These are phyloP conservation scores for Zaprionus taronus DNA, from an alignment of 1,140 invertebrate genomes.

Conservation along the genomic window DNA sequence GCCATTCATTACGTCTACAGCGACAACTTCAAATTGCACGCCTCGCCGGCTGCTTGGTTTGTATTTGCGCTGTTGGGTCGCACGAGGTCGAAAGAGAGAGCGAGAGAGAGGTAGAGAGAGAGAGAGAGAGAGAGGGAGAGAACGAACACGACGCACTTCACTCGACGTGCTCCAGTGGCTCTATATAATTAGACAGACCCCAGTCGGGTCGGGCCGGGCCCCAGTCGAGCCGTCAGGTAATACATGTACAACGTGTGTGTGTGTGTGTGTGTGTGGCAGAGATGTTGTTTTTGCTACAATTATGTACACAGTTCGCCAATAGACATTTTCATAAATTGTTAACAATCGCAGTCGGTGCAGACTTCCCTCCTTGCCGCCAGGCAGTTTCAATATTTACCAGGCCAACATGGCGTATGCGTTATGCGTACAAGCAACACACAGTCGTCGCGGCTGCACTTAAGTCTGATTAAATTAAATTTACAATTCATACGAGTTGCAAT, in stretches of 20 bases:
- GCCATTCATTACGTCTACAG: slow-evolving; percentile 51
- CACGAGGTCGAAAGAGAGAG: neutral
- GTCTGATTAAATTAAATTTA: slow-evolving; percentile 80
- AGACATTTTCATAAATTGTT: slow-evolving; percentile 80
- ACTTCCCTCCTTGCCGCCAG: neutral
- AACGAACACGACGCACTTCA: slow-evolving; percentile 33
- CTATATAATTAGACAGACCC: slow-evolving; percentile 64
- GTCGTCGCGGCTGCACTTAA: slow-evolving; percentile 62
- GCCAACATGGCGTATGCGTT: slow-evolving; percentile 57
- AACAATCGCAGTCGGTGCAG: slow-evolving; percentile 59
- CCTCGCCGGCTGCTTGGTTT: slow-evolving; percentile 53
- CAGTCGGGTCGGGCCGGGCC: neutral
- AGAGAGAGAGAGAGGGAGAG: neutral
- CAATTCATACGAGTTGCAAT: slow-evolving; percentile 63
- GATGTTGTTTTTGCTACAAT: slow-evolving; percentile 23
- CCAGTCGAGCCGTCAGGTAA: neutral
- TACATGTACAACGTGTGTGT: neutral
- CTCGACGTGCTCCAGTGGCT: slow-evolving; percentile 58
- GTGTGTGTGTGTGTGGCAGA: slow-evolving; percentile 16
- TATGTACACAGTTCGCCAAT: slow-evolving; percentile 58
- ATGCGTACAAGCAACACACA: slow-evolving; percentile 49
- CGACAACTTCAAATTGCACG: slow-evolving; percentile 71
- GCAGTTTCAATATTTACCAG: slow-evolving; percentile 64
- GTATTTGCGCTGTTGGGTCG: slow-evolving; percentile 35
- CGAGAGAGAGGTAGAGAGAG: neutral